phyloP scores from a whole-genome alignment of 2,797 vertebrate genomes.

The Tadarida brasiliensis region DNA sequence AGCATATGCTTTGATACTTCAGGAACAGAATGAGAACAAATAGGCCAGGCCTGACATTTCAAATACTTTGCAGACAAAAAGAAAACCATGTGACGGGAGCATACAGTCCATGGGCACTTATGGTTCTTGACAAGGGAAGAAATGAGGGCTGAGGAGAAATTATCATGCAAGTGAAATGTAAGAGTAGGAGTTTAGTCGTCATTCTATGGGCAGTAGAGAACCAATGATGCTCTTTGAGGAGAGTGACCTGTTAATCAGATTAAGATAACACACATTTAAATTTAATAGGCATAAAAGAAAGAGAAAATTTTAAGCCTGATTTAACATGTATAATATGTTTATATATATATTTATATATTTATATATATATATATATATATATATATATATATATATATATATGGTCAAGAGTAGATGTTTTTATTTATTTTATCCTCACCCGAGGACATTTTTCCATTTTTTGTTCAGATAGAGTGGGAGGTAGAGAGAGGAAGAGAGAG shows the following conservation, averaged over 20 bases:
- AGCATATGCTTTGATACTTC: neutral
- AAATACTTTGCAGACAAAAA: neutral
- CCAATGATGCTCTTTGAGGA: neutral
- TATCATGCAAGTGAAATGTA: neutral
- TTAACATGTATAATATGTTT: neutral
- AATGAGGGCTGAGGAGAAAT: neutral
- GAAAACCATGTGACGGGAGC: neutral
- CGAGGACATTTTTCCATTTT: too few species aligned
- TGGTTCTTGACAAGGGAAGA: neutral
- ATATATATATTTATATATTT: neutral
- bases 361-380: neutral
- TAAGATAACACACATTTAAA: neutral
- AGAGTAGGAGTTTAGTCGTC: neutral
- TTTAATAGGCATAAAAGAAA: conserved; percentile 18
- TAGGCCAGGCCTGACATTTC: neutral
- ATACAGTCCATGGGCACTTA: neutral
- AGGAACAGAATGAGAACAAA: neutral
- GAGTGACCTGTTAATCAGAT: neutral
- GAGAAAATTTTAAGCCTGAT: neutral
- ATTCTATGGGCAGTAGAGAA: neutral
- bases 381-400: neutral
- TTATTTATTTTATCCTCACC: too few species aligned
- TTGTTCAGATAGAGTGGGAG: too few species aligned
- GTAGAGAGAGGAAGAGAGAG: too few species aligned
- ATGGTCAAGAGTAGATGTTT: neutral